Conservation (phyloP, 1,140 invertebrate genomes). For the Melitaea cinxia region DNA sequence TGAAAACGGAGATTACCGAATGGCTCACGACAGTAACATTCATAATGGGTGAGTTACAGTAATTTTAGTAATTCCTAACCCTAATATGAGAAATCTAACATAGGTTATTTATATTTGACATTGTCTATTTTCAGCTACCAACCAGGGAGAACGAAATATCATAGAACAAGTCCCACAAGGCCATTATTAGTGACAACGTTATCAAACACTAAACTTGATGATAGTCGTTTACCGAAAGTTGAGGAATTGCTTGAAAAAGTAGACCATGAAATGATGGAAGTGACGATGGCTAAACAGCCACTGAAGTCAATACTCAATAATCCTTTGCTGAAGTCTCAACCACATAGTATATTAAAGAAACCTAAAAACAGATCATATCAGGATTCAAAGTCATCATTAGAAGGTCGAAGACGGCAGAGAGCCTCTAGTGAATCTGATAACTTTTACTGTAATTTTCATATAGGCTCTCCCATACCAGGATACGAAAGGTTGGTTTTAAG, state of each 20-base stretch:
- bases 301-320: constrained; percentile 79
- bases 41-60: constrained; percentile 58
- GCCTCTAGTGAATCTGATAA: constrained; percentile 76
- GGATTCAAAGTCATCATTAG: constrained; percentile 51
- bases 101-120: constrained; percentile 22
- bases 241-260: constrained; percentile 74
- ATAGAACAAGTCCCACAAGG: constrained; percentile 67
- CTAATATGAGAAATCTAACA: constrained; percentile 11
- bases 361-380: constrained; percentile 62
- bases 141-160: constrained; percentile 66
- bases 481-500: constrained; percentile 67
- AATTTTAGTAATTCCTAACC: constrained; percentile 47
- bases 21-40: constrained; percentile 64
- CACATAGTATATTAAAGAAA: constrained; percentile 72
- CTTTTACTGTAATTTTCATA: constrained; percentile 59
- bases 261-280: constrained; percentile 73
- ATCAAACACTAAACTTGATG: constrained; percentile 69
- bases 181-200: constrained; percentile 65
- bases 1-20: constrained; percentile 72
- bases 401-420: constrained; percentile 68
- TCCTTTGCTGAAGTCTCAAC: constrained; percentile 62
- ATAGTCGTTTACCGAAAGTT: constrained; percentile 70
- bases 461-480: constrained; percentile 56
- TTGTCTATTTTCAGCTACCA: constrained; percentile 57
- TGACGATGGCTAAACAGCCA: constrained; percentile 63